A percentile compares a stretch with the other conserved stretches of the same genome.
These are phyloP conservation scores for Fissipunctia ypsillon DNA, from an alignment of 2,888 invertebrate genomes.

Conservation along the genomic window DNA sequence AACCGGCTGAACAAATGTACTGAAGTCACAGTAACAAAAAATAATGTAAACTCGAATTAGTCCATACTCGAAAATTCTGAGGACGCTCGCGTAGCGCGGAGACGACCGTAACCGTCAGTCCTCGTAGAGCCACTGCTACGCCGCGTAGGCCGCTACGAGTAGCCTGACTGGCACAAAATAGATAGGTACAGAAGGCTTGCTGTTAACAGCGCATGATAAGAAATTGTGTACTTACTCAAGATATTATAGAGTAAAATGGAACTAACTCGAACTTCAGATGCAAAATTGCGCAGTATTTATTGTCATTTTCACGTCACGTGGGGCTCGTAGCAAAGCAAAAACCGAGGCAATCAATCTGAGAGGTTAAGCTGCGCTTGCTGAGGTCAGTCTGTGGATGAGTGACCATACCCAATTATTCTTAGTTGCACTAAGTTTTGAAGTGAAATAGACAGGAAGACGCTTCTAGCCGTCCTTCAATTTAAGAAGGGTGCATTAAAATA, in stretches of 20 bases:
- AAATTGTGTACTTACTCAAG: neutral
- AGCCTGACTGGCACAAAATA: slow-evolving; percentile 15
- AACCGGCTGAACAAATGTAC: slow-evolving; percentile 43
- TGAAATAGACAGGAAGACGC: no score
- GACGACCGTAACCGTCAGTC: slow-evolving; percentile 77
- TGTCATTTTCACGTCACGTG: no score
- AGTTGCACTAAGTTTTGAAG: no score
- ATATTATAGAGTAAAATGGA: neutral
- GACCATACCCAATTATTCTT: neutral
- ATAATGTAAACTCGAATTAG: slow-evolving; percentile 56
- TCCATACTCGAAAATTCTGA: slow-evolving; percentile 46
- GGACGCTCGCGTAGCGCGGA: slow-evolving; percentile 64
- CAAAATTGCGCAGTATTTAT: neutral
- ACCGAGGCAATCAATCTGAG: neutral
- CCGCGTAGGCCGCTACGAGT: slow-evolving; percentile 66
- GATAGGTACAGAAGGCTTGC: slow-evolving; percentile 34
- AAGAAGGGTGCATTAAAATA: no score
- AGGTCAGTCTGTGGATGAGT: no score
- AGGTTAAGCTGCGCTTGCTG: no score
- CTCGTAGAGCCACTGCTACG: slow-evolving; percentile 77
- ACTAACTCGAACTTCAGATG: neutral
- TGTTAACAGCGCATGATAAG: slow-evolving; percentile 30
- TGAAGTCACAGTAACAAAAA: slow-evolving; percentile 51
- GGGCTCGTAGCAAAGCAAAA: neutral
- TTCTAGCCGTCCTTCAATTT: no score